Percentiles rank a stretch among this genome's conserved stretches.
Evolutionary conservation across 2,113 vertebrate genomes (phyloP).

Genomic region (Strix uralensis): DNA sequence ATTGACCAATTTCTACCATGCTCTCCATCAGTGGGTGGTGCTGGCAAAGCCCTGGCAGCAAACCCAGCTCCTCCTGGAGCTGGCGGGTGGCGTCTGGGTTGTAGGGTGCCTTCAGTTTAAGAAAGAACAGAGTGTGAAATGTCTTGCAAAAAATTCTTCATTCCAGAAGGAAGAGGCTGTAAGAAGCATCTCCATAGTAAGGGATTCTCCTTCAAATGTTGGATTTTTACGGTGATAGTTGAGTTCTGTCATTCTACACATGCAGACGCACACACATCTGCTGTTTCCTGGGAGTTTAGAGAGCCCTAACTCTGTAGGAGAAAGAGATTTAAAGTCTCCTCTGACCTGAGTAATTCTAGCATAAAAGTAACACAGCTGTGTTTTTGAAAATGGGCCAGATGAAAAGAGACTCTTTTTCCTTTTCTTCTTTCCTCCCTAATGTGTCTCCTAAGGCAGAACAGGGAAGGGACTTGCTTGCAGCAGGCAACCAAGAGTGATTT

Average conservation of each 20-base stretch:
- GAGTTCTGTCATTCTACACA: background rate
- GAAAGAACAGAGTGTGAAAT: background rate
- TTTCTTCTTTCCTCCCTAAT: background rate
- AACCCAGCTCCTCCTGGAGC: background rate
- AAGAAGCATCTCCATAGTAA: background rate
- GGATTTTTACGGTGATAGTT: background rate
- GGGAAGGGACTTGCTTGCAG: background rate
- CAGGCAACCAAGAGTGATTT: background rate
- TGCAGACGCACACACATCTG: fast-evolving
- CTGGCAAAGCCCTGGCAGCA: background rate
- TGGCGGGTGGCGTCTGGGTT: fast-evolving
- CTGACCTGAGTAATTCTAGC: background rate
- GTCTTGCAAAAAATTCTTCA: background rate
- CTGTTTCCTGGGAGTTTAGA: background rate
- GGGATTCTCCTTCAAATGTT: background rate
- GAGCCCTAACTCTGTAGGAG: background rate
- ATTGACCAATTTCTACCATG: fast-evolving
- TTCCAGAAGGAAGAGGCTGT: background rate
- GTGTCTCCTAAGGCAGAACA: background rate
- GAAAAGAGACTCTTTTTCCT: background rate
- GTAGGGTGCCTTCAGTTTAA: background rate
- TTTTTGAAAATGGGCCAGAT: background rate
- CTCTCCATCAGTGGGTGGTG: background rate
- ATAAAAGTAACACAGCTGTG: background rate
- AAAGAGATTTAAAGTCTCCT: background rate